These are phyloP conservation scores for Cuculus canorus DNA, from an alignment of 2,797 vertebrate species.

Conservation along the genomic window DNA sequence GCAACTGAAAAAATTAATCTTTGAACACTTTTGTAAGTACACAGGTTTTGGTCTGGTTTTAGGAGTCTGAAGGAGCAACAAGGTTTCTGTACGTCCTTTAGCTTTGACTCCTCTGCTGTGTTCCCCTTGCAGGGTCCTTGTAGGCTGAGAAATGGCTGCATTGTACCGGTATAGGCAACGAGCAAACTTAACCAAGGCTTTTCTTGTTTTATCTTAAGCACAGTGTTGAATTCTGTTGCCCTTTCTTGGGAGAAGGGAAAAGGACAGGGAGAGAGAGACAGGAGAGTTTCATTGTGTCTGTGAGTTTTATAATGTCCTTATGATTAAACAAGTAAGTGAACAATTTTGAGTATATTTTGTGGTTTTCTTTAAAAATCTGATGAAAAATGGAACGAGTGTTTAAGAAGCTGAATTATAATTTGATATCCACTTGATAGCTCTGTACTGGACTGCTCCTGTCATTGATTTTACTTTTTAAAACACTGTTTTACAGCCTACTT, in stretches of 20 bases:
- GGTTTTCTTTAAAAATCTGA: background rate
- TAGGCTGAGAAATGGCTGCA: background rate
- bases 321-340: background rate
- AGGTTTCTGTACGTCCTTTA: background rate
- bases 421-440: slow-evolving; percentile 36
- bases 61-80: background rate
- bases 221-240: background rate
- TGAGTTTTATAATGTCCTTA: background rate
- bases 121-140: background rate
- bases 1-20: background rate
- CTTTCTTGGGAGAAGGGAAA: background rate
- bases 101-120: background rate
- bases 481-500: slow-evolving; percentile 71
- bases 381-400: background rate
- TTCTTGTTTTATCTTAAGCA: background rate
- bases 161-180: rapidly evolving
- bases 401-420: slow-evolving; percentile 55
- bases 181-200: background rate
- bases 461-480: slow-evolving; percentile 64
- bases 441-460: slow-evolving; percentile 19
- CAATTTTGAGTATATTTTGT: background rate
- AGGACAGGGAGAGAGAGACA: background rate
- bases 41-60: background rate
- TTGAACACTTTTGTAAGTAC: background rate
- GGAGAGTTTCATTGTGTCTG: background rate